phyloP scores from a whole-genome alignment of 2,888 invertebrate genomes.

The Thecophora atra region DNA sequence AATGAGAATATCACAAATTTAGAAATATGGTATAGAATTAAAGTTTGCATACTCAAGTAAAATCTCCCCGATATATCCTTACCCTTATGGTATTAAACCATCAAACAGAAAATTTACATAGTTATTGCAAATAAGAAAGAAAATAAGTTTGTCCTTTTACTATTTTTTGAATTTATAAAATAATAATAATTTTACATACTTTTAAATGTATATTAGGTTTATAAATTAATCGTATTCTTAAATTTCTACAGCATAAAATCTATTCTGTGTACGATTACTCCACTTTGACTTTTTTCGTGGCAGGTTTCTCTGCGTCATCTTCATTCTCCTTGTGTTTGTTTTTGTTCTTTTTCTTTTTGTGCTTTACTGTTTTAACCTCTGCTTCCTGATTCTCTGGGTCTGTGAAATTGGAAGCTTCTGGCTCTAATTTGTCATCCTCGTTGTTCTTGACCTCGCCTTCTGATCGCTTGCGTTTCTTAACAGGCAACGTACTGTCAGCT shows the following conservation, averaged over 20 bases:
- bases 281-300: conserved; percentile 43
- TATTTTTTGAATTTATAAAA: no score
- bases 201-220: conserved; percentile 17
- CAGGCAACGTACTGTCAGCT: conserved; percentile 82
- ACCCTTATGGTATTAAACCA: no score
- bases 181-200: conserved; percentile 3
- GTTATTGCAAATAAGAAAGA: no score
- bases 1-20: no score
- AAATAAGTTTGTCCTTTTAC: no score
- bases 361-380: conserved; percentile 52
- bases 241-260: not conserved
- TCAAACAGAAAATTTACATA: no score
- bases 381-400: conserved; percentile 64
- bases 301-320: conserved; percentile 32
- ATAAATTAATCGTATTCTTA: conserved; percentile 33
- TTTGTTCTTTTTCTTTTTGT: conserved; percentile 58
- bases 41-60: no score
- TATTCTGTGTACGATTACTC: conserved; percentile 43
- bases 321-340: conserved; percentile 49
- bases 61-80: no score
- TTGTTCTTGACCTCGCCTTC: conserved; percentile 58
- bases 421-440: conserved; percentile 64
- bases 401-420: conserved; percentile 58
- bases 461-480: conserved; percentile 68
- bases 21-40: no score